Base-by-base conservation (phyloP, 1,140 invertebrate genomes). In the Drosophila insularis region DNA sequence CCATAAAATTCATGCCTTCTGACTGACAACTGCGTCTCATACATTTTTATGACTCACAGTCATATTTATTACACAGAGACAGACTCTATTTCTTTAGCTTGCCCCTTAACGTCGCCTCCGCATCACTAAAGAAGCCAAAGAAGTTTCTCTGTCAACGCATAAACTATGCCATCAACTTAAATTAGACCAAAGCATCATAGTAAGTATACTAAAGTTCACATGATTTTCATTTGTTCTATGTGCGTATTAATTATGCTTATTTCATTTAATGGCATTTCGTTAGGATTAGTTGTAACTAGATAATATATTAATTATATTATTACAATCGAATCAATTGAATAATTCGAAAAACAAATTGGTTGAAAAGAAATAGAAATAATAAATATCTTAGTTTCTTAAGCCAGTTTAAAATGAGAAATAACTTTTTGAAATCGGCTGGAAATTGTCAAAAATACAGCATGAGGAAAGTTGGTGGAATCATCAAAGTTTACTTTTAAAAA, bases 31-130 rank as follows among this genome's bases (percentile, higher is more conserved):
- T 65, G 56, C 35, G 69, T 53, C 68, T 71, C 72, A 71, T 74
- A 71, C 72, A 74, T 76, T 72, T 76, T 76, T 76, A 76, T 63
- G 69, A 63, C 73, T 68, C 63, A 39, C 64, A 68, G 69, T 63
- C 63, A 75, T 67, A 74, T 74, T 68, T 67, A 69, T 65, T 50
- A 50, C 43, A 73, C 35, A 68, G 43, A 61, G 23, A 23, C 46
- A 37, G 62, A 14, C 55, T 54, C 11, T 35, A 23, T 21, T n/a
- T 31, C 35, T 4, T 13, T 8, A 40, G 19, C 31, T 21, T 8
- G 7, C 23, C 27, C 31, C 21, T 2, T 4, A 27, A 27, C 5
- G 17, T 21, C 5, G 2, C 43, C 1, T 19, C 43, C 6, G 1
- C 17, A 1, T 14, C 43, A 14, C 43, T 27, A 5, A 27, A 27